Evolutionary conservation across 2,888 invertebrate species (phyloP).

Genomic region (Lepidochitona cinerea): DNA sequence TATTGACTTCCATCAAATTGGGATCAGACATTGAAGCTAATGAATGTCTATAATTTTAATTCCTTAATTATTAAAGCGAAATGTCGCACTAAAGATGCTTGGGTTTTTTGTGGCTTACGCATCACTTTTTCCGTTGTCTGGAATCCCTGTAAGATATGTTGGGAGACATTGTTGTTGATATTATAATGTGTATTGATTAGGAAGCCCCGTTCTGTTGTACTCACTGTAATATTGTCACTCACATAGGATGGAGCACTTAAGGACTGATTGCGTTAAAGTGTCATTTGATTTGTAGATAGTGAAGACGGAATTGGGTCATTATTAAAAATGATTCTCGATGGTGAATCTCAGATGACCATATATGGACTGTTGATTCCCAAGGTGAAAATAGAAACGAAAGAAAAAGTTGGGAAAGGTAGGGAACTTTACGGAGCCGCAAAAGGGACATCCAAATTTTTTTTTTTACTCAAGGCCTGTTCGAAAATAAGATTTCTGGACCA

Average conservation of each 20-base stretch:
- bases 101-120: no score
- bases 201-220: neutral
- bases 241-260: neutral
- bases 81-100: no score
- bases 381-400: neutral
- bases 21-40: neutral
- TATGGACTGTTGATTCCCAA: neutral
- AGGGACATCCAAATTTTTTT: no score
- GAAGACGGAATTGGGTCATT: neutral
- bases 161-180: neutral
- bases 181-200: neutral
- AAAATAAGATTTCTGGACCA: no score
- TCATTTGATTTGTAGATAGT: neutral
- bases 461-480: no score
- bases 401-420: neutral
- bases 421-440: no score
- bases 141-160: no score
- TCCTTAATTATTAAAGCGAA: neutral
- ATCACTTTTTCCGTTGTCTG: no score
- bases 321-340: neutral
- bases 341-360: neutral
- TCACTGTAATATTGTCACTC: neutral
- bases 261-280: neutral
- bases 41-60: neutral
- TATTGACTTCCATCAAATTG: no score